Conservation (phyloP, 2,797 vertebrate genomes). For the Platalea minor region DNA sequence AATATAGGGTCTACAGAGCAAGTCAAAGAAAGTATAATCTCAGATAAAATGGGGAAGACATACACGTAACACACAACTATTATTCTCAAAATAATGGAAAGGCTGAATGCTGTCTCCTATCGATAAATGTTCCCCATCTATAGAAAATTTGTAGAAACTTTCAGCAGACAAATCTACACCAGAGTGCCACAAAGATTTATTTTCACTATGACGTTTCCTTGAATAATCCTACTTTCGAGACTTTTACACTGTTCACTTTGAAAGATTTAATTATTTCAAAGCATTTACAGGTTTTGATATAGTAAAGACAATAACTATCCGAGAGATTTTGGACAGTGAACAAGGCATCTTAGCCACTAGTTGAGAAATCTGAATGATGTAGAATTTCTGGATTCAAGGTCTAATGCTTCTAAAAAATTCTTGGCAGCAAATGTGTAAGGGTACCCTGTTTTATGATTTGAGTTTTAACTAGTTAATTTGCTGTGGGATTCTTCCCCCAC, state of each 20-base stretch:
- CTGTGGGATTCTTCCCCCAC: not conserved
- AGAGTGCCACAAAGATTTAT: not conserved
- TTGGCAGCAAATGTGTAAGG: not conserved
- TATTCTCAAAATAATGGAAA: not conserved
- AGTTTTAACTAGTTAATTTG: not conserved
- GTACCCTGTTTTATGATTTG: not conserved
- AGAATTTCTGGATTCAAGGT: not conserved
- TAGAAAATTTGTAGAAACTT: not conserved
- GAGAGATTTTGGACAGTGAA: not conserved
- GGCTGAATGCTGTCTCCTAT: not conserved
- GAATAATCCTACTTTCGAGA: slow-evolving; percentile 1
- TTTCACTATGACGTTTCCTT: not conserved
- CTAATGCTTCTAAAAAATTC: not conserved
- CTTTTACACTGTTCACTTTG: not conserved
- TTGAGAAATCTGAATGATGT: not conserved
- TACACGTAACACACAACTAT: not conserved
- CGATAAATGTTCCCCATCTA: not conserved
- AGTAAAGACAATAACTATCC: not conserved
- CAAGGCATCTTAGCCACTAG: not conserved
- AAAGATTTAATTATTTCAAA: slow-evolving; percentile 40
- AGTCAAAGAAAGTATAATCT: not conserved
- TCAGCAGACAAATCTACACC: not conserved
- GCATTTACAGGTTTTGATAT: slow-evolving; percentile 1
- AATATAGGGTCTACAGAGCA: not conserved
- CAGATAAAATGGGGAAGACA: not conserved